Base-by-base conservation (phyloP, 2,888 invertebrate species). In the Lycophotia porphyrea region DNA sequence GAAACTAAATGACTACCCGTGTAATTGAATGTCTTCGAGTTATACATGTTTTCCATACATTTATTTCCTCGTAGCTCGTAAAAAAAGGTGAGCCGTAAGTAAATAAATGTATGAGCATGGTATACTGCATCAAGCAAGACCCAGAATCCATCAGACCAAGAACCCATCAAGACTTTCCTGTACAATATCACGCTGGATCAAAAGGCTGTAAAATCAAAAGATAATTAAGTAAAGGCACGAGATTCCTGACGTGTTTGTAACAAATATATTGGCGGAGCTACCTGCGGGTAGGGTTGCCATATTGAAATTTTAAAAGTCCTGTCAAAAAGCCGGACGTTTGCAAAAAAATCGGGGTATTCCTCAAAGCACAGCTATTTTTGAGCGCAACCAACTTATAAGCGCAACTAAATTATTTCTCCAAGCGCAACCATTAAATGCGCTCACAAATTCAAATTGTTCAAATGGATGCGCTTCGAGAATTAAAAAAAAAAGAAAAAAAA, bases 191-290 rank as follows among this genome's bases (percentile, higher is more conserved):
- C 71, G 78, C 44, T 52, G 24, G 34, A 85, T 86, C 58, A 79
- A 81, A 78, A 80, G 71, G 60, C 71, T 61, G 67, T 80, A 78
- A 84, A 85, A 73, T 71, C 36, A n/a, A 76, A 67, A 65, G 9
- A 61, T 81, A 77, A 85, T 76, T 78, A 80, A 76, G 49, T 36
- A 55, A 78, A 78, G 66, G 71, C 76, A 77, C 63, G 75, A 76
- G 61, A 84, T 84, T 80, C 71, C 58, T 71, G 71, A 61, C 64
- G 64, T 67, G 74, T 69, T 69, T 13, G 55, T 65, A 78, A 76
- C 78, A 52, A 76, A 42, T 31, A 34, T 36, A 61, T 31, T 15
- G 71, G 65, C 58, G 66, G 49, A 68, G 76, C 82, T 86, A 84
- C 87, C 85, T 86, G 86, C n/a, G 63, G 8, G 18, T 27, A 63